Conservation (phyloP, 2,888 invertebrate genomes). For the Parelbella ahira region DNA sequence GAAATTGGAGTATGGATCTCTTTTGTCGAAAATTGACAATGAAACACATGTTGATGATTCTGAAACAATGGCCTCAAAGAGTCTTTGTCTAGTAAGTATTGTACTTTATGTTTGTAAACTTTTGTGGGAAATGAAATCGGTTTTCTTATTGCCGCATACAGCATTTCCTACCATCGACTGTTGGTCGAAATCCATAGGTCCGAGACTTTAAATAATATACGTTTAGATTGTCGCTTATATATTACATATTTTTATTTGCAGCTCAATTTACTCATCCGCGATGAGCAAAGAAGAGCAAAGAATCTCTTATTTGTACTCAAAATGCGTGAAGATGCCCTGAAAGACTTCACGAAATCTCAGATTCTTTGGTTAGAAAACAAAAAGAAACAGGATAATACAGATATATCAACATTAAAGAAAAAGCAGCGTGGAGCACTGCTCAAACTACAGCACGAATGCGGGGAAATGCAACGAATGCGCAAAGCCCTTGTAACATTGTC, state of each 20-base stretch:
- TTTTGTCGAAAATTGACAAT: conserved; percentile 61
- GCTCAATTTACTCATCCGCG: conserved; percentile 75
- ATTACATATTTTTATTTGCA: conserved; percentile 39
- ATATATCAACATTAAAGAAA: conserved; percentile 80
- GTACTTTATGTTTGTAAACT: conserved; percentile 59
- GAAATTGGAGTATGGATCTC: conserved; percentile 51
- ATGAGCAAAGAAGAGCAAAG: conserved; percentile 74
- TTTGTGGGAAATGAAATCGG: conserved; percentile 8
- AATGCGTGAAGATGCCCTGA: conserved; percentile 72
- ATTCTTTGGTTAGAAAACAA: conserved; percentile 72
- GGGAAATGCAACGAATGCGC: conserved; percentile 83
- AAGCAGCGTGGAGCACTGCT: conserved; percentile 83
- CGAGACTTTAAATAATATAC: too few species aligned
- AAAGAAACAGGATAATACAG: conserved; percentile 68
- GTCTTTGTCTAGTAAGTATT: conserved; percentile 76
- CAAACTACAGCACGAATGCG: conserved; percentile 84
- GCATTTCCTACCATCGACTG: conserved; percentile 5
- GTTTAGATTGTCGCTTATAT: too few species aligned
- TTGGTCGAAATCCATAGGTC: too few species aligned
- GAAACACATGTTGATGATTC: conserved; percentile 52
- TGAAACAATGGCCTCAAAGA: conserved; percentile 74
- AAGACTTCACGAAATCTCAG: conserved; percentile 73
- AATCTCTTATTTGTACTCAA: conserved; percentile 69
- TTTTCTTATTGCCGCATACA: conserved; percentile 6
- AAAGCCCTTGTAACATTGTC: conserved; percentile 65